These are phyloP conservation scores for Pyrocephalus nanus DNA, from an alignment of 2,797 vertebrate species.

Conservation along the genomic window DNA sequence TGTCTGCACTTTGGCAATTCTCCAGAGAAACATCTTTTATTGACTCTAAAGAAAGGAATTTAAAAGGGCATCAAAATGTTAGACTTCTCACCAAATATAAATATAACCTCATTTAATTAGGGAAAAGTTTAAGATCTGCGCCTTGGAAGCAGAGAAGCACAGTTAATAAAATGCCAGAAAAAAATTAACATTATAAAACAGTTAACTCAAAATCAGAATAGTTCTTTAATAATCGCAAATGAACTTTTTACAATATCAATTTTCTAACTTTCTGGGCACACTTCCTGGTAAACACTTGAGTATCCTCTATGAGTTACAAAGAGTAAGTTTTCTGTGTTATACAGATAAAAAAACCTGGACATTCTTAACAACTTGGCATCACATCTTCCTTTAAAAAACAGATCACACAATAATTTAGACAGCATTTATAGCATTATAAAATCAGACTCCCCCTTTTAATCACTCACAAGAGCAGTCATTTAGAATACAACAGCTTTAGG, in stretches of 20 bases:
- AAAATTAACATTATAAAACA: constrained; percentile 20
- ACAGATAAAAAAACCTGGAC: constrained; percentile 65
- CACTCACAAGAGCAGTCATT: constrained; percentile 72
- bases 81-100: constrained; percentile 30
- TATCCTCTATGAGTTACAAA: constrained; percentile 74
- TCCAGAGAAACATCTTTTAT: neutral
- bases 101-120: constrained; percentile 30
- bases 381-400: constrained; percentile 65
- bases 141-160: neutral
- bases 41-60: neutral
- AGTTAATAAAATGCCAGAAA: neutral
- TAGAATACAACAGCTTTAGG: constrained; percentile 69
- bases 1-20: neutral
- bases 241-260: constrained; percentile 63
- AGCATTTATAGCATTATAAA: constrained; percentile 75
- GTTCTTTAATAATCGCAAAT: constrained; percentile 65
- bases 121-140: neutral
- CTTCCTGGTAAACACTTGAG: constrained; percentile 63
- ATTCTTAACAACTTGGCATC: constrained; percentile 65
- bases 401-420: constrained; percentile 73
- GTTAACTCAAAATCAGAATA: constrained; percentile 67
- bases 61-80: constrained; percentile 48
- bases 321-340: constrained; percentile 65
- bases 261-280: constrained; percentile 50
- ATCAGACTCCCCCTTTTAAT: constrained; percentile 70